Percentiles rank a stretch among this genome's conserved stretches.
Evolutionary conservation across 1,140 invertebrate species (phyloP).

Genomic region (Ridgeia piscesae): DNA sequence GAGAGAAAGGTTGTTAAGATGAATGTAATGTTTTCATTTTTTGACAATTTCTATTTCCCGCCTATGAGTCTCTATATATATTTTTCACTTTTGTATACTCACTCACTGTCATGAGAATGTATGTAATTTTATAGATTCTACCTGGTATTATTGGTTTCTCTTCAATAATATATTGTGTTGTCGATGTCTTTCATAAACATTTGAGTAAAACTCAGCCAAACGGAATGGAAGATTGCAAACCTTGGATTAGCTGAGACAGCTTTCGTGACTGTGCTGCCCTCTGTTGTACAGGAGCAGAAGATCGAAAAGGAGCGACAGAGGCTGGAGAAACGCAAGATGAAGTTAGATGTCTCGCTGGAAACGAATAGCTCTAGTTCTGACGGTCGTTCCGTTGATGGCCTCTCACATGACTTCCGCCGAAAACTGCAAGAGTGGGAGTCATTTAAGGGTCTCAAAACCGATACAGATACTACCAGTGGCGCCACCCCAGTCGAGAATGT

Average conservation of each 20-base stretch:
- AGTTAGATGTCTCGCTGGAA: slow-evolving; percentile 57
- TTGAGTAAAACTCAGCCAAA: no score
- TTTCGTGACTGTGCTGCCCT: not conserved
- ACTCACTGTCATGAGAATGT: no score
- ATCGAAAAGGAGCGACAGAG: slow-evolving; percentile 55
- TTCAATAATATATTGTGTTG: no score
- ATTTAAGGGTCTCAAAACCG: slow-evolving; percentile 36
- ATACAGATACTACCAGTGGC: slow-evolving; percentile 12
- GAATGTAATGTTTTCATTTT: no score
- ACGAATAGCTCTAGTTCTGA: slow-evolving; percentile 43
- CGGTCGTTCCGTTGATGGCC: slow-evolving; percentile 39
- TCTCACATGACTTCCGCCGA: slow-evolving; percentile 80
- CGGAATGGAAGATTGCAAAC: not conserved
- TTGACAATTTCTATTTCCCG: no score
- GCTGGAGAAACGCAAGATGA: slow-evolving; percentile 63
- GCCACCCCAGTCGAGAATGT: slow-evolving; percentile 21
- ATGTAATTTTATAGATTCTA: no score
- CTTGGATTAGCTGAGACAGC: not conserved
- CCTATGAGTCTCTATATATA: no score
- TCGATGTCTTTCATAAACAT: no score
- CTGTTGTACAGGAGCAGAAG: slow-evolving; percentile 61
- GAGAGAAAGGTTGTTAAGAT: slow-evolving; percentile 46
- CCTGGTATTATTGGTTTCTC: no score
- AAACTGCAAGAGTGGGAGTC: slow-evolving; percentile 88
- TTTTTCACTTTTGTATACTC: no score